Evolutionary conservation across 1,140 invertebrate species (phyloP).

Genomic region (Conus betulinus): DNA sequence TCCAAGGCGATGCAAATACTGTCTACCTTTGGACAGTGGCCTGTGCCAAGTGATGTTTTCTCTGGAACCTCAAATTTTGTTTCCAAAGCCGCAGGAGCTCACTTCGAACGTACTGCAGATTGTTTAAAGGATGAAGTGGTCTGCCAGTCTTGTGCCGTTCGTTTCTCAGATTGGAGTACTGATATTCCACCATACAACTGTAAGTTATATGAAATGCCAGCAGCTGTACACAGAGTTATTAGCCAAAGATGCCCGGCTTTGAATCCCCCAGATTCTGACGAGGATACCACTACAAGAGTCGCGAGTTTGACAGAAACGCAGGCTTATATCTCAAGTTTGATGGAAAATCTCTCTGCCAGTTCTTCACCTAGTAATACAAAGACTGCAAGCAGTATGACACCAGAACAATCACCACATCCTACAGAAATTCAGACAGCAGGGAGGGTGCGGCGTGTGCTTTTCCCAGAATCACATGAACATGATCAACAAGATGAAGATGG

Average conservation of each 20-base stretch:
- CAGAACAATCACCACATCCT: neutral
- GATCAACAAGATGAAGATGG: neutral
- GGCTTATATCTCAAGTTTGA: neutral
- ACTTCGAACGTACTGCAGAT: slow-evolving; percentile 1
- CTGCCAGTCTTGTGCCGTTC: neutral
- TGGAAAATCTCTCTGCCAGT: neutral
- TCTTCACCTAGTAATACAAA: neutral
- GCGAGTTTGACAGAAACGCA: neutral
- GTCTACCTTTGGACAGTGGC: slow-evolving; percentile 11
- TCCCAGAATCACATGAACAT: neutral
- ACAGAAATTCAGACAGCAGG: neutral
- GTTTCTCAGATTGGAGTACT: neutral
- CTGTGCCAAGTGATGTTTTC: slow-evolving; percentile 8
- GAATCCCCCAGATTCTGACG: neutral
- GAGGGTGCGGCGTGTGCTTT: neutral
- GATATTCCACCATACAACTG: neutral
- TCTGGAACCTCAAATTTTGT: neutral
- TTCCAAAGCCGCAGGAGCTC: slow-evolving; percentile 7
- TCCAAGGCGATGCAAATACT: neutral
- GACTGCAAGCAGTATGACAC: neutral
- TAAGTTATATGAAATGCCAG: slow-evolving; percentile 2
- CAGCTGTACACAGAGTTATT: slow-evolving; percentile 2
- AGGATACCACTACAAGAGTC: neutral
- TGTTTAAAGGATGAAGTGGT: neutral
- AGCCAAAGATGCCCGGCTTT: neutral